These are phyloP conservation scores for Indicator maculatus DNA, from an alignment of 2,113 vertebrate genomes.

Conservation along the genomic window DNA sequence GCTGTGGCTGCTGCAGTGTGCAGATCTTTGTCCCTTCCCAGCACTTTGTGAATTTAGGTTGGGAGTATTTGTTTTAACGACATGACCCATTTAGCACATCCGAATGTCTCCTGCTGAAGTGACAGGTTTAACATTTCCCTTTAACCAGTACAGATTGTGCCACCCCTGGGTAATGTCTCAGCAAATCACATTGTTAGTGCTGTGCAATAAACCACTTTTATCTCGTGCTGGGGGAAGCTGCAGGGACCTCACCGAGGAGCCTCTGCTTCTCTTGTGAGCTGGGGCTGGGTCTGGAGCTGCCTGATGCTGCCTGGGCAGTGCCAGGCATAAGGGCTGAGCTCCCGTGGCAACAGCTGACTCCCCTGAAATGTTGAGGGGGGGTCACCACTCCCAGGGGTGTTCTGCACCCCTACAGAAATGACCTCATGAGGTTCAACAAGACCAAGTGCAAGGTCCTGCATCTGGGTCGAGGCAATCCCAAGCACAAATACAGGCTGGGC, in stretches of 20 bases:
- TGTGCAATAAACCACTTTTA: background rate
- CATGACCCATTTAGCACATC: background rate
- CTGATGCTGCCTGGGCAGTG: background rate
- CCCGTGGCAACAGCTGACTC: background rate
- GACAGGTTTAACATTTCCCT: constrained; percentile 45
- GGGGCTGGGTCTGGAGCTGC: background rate
- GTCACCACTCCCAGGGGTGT: background rate
- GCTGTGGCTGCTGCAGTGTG: background rate
- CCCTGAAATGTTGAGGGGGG: background rate
- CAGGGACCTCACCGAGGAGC: fast-evolving
- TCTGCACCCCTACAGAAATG: background rate
- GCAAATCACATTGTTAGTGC: background rate
- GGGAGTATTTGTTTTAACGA: background rate
- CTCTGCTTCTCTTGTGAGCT: fast-evolving
- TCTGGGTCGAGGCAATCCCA: too few species aligned
- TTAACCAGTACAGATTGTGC: constrained; percentile 15
- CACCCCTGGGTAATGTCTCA: constrained; percentile 33
- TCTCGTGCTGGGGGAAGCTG: background rate
- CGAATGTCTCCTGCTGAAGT: background rate
- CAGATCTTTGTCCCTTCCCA: background rate
- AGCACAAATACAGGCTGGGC: too few species aligned
- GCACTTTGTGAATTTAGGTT: background rate
- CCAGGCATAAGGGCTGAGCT: background rate
- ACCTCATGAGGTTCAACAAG: too few species aligned
- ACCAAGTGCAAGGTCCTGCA: too few species aligned